A percentile compares a stretch with the other conserved stretches of the same genome.
These are phyloP conservation scores for Erynnis tages DNA, from an alignment of 2,888 invertebrate species.

Conservation along the genomic window DNA sequence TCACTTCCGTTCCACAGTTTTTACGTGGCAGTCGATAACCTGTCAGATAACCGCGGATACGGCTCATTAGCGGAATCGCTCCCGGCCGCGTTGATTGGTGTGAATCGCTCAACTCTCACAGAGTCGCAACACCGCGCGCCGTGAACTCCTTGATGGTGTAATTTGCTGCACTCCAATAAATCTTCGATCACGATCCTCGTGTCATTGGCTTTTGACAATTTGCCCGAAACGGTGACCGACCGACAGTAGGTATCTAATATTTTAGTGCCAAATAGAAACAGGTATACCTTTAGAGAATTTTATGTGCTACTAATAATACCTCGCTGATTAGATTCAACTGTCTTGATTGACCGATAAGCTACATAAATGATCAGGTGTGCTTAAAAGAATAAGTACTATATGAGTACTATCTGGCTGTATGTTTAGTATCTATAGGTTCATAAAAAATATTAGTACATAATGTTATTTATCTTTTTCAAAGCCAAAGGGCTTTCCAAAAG, in stretches of 20 bases:
- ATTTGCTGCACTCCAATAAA: slow-evolving; percentile 51
- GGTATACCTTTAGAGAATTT: neutral
- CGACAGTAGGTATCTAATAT: slow-evolving; percentile 30
- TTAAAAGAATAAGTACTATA: no score
- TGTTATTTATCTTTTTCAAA: no score
- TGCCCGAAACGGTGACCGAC: slow-evolving; percentile 38
- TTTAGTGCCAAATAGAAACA: slow-evolving; percentile 25
- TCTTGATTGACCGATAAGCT: no score
- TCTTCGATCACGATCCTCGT: slow-evolving; percentile 40
- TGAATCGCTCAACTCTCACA: slow-evolving; percentile 49
- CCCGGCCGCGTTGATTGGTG: slow-evolving; percentile 52
- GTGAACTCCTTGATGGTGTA: slow-evolving; percentile 44
- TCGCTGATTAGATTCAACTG: no score
- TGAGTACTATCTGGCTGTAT: no score
- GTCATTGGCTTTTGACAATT: slow-evolving; percentile 54
- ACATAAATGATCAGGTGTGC: no score
- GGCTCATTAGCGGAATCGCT: slow-evolving; percentile 72
- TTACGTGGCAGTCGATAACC: slow-evolving; percentile 72
- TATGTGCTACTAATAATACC: no score
- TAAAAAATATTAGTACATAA: no score
- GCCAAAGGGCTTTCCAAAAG: no score
- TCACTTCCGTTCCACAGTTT: slow-evolving; percentile 73
- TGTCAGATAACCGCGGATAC: slow-evolving; percentile 69
- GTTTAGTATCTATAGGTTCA: no score
- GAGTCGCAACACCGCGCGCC: slow-evolving; percentile 19